These are phyloP conservation scores for Leptosomus discolor DNA, from an alignment of 2,113 vertebrate genomes.

Conservation along the genomic window DNA sequence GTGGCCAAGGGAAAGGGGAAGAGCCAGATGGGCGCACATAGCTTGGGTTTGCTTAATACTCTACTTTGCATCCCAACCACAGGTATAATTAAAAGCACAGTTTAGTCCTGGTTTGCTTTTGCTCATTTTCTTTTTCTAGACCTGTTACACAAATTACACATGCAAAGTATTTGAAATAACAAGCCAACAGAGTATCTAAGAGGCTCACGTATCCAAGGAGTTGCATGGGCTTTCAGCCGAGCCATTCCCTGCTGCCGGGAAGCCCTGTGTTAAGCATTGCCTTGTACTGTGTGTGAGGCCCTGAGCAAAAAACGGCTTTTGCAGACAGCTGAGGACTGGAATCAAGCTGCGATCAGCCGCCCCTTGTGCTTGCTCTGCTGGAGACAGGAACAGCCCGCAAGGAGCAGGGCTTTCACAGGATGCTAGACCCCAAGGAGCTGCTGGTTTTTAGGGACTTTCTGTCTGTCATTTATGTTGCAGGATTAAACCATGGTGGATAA, in stretches of 20 bases:
- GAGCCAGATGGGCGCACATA: background rate
- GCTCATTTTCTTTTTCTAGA: constrained; percentile 18
- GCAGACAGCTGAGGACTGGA: constrained; percentile 32
- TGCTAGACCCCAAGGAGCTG: background rate
- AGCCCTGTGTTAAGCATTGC: background rate
- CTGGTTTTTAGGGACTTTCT: background rate
- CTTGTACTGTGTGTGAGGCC: background rate
- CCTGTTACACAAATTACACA: constrained; percentile 5
- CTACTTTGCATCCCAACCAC: background rate
- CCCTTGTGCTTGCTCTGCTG: background rate
- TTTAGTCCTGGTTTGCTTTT: background rate
- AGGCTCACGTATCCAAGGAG: background rate
- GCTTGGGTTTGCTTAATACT: background rate
- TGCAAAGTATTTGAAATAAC: constrained; percentile 26
- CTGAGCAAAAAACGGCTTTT: background rate
- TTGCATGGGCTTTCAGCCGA: background rate
- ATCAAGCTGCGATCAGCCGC: background rate
- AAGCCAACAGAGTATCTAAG: background rate
- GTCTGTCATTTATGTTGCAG: background rate
- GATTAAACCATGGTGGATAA: background rate
- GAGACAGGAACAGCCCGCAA: constrained; percentile 36
- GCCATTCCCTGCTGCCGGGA: background rate
- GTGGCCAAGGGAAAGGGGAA: background rate
- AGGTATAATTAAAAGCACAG: constrained; percentile 40
- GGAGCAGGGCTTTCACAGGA: constrained; percentile 27